Evolutionary conservation across 2,113 vertebrate genomes (phyloP).

Genomic region (Toxotes chatareus): DNA sequence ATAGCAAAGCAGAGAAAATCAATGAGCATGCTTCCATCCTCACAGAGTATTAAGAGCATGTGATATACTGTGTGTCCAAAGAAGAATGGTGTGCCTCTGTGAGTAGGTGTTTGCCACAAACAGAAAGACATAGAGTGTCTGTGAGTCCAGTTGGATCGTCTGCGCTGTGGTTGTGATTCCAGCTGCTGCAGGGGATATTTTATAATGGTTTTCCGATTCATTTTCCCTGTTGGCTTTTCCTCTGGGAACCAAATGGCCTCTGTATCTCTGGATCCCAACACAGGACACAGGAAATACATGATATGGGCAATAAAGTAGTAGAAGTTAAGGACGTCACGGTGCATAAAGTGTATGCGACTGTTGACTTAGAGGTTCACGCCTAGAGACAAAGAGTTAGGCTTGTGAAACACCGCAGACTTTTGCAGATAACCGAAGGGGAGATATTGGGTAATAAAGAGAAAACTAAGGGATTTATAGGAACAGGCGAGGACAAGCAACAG

Average conservation of each 20-base stretch:
- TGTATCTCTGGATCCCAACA: conserved; percentile 21
- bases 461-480: conserved; percentile 39
- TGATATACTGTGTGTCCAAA: conserved; percentile 17
- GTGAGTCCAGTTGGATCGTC: conserved; percentile 34
- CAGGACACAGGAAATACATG: conserved; percentile 28
- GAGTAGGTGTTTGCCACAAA: conserved; percentile 43
- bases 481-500: conserved; percentile 51
- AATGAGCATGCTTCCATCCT: conserved; percentile 24
- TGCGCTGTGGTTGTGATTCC: conserved; percentile 63
- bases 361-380: conserved; percentile 21
- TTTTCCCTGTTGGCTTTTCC: conserved; percentile 27
- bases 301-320: conserved; percentile 20
- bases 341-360: conserved; percentile 10
- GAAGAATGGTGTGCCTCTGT: conserved; percentile 19
- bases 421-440: conserved; percentile 10
- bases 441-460: conserved; percentile 33
- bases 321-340: conserved; percentile 1
- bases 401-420: conserved; percentile 39
- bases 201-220: conserved; percentile 54
- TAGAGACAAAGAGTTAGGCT: conserved; percentile 25
- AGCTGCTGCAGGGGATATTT: conserved; percentile 69
- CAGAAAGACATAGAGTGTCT: conserved; percentile 1
- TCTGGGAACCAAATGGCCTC: conserved; percentile 36
- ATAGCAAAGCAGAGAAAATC: conserved; percentile 34
- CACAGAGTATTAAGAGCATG: neutral